Conservation (phyloP, 2,113 vertebrate species). For the Rhea pennata region DNA sequence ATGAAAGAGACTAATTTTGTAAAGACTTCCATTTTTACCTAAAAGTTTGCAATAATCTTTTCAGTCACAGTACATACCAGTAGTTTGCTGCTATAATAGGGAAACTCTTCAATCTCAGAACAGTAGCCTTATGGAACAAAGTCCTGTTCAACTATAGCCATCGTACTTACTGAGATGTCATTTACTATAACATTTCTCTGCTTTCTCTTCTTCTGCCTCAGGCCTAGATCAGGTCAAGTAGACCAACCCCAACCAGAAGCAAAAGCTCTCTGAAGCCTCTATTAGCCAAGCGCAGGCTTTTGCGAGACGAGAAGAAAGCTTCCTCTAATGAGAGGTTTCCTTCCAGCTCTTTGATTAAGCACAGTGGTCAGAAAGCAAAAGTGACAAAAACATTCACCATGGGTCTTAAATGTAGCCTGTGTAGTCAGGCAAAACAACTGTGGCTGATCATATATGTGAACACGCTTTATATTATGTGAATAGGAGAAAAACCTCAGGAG, state of each 20-base stretch:
- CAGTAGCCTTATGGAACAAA: background rate
- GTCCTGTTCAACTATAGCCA: background rate
- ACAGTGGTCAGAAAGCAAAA: background rate
- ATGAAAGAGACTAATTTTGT: rapidly evolving
- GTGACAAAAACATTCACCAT: background rate
- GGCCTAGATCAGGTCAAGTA: conserved; percentile 20
- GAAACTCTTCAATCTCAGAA: background rate
- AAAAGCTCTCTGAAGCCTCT: background rate
- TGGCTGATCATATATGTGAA: background rate
- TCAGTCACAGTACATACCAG: background rate
- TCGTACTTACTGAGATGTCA: background rate
- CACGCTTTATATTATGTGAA: background rate
- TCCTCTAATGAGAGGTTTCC: conserved; percentile 50
- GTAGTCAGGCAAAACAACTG: conserved; percentile 12
- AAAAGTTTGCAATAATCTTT: background rate
- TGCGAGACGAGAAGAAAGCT: background rate
- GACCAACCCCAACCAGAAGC: conserved; percentile 19
- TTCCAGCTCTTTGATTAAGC: conserved; percentile 35
- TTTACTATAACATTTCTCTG: background rate
- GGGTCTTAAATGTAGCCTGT: background rate
- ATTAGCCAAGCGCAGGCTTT: conserved; percentile 1
- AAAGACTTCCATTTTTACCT: background rate
- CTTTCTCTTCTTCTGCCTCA: background rate
- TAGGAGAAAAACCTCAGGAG: background rate
- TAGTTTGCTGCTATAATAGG: background rate